These are phyloP conservation scores for Hypocryptadius cinnamomeus DNA, from an alignment of 2,113 vertebrate genomes.

Conservation along the genomic window DNA sequence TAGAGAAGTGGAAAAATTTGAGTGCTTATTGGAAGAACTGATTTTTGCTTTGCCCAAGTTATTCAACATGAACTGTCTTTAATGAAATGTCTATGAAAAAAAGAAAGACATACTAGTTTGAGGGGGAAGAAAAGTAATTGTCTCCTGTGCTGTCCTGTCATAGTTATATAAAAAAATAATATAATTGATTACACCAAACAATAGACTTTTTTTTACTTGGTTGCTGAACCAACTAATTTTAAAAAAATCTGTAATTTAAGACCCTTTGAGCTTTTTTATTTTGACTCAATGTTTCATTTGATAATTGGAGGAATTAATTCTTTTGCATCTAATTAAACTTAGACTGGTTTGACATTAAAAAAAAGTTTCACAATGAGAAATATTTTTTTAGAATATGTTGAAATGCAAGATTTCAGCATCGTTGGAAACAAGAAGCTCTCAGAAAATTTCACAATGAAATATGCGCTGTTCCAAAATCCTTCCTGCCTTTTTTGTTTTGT, in stretches of 20 bases:
- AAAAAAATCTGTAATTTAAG: background rate
- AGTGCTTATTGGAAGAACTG: background rate
- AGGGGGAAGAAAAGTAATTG: background rate
- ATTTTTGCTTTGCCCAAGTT: background rate
- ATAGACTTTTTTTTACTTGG: background rate
- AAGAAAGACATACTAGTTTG: background rate
- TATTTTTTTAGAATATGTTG: constrained; percentile 25
- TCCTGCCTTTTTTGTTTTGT: constrained; percentile 19
- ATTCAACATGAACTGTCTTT: background rate
- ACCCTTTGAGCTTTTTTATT: background rate
- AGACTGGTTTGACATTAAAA: background rate
- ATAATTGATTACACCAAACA: background rate
- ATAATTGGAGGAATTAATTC: background rate
- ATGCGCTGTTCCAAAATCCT: background rate
- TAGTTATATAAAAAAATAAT: background rate
- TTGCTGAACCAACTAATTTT: background rate
- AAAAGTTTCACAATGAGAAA: constrained; percentile 20
- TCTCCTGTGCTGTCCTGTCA: background rate
- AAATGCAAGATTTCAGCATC: constrained; percentile 42
- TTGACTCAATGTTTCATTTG: background rate
- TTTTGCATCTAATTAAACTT: constrained; percentile 6
- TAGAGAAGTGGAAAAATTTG: background rate
- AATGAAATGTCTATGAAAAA: background rate
- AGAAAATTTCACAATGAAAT: constrained; percentile 55
- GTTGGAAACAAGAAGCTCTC: constrained; percentile 17